phyloP scores from a whole-genome alignment of 2,888 invertebrate species.

The Ceramica pisi region DNA sequence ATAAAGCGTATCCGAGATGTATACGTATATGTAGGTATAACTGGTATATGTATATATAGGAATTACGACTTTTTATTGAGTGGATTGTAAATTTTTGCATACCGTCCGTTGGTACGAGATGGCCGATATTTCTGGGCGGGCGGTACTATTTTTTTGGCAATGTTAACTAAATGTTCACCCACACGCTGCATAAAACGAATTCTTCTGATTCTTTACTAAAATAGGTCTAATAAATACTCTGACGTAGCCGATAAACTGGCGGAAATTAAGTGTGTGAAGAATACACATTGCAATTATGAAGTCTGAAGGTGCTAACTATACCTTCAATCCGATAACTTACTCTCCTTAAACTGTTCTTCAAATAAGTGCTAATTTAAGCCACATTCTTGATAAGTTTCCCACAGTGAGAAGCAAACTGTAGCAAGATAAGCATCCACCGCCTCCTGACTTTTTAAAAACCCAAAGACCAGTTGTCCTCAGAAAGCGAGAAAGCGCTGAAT shows the following conservation, averaged over 20 bases:
- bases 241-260: conserved; percentile 32
- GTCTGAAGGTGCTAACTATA: conserved; percentile 37
- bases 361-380: background rate
- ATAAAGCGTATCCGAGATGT: conserved; percentile 90
- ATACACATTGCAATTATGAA: conserved; percentile 33
- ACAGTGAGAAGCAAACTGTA: background rate
- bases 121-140: conserved; percentile 78
- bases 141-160: conserved; percentile 77
- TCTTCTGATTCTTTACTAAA: conserved; percentile 63
- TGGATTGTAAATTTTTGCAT: conserved; percentile 88
- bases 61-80: conserved; percentile 89
- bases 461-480: background rate
- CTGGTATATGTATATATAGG: conserved; percentile 87
- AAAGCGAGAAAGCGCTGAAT: background rate
- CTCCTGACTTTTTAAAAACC: background rate
- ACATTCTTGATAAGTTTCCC: too few relatives aligned
- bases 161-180: conserved; percentile 71
- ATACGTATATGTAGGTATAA: conserved; percentile 74
- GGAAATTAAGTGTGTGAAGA: conserved; percentile 16
- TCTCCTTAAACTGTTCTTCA: conserved; percentile 2
- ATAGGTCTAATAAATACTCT: conserved; percentile 61
- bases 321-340: conserved; percentile 2
- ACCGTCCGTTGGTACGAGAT: conserved; percentile 75
- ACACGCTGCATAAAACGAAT: conserved; percentile 69
- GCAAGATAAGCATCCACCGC: background rate